Percentiles rank a stretch among this genome's conserved stretches.
phyloP scores from a whole-genome alignment of 2,797 vertebrate genomes.

The Alcedo quadribrachys region DNA sequence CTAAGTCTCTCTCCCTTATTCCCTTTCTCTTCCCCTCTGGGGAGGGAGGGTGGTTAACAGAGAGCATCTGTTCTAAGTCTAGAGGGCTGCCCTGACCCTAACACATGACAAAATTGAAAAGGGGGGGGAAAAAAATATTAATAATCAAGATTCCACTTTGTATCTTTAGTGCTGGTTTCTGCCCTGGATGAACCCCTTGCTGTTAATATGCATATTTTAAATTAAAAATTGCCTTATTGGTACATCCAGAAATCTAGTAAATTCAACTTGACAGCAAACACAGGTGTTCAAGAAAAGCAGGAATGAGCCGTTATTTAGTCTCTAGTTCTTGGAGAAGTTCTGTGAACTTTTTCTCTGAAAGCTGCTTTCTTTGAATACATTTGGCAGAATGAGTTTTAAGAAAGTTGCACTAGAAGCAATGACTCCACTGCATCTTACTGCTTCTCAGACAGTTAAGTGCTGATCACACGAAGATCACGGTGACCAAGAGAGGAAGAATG shows the following conservation, averaged over 20 bases:
- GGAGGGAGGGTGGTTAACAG: too few relatives aligned
- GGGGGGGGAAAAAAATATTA: too few relatives aligned
- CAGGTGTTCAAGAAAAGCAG: not conserved
- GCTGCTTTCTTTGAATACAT: not conserved
- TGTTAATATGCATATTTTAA: not conserved
- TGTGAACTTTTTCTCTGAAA: not conserved
- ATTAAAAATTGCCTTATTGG: not conserved
- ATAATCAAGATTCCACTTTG: not conserved
- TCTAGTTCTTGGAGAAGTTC: not conserved
- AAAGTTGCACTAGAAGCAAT: not conserved
- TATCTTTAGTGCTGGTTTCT: not conserved
- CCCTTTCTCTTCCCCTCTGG: too few relatives aligned
- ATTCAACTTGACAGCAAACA: not conserved
- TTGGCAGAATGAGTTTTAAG: not conserved
- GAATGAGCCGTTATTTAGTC: not conserved
- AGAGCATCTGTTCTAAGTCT: too few relatives aligned
- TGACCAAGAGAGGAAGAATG: not conserved
- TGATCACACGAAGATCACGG: not conserved
- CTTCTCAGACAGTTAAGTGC: not conserved
- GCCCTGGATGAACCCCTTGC: not conserved
- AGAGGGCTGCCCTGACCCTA: too few relatives aligned
- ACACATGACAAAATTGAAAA: too few relatives aligned
- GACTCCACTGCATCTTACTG: not conserved
- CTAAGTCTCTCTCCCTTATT: too few relatives aligned
- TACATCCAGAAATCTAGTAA: not conserved